Base-by-base conservation (phyloP, 2,113 vertebrate species). In the Apaloderma vittatum region DNA sequence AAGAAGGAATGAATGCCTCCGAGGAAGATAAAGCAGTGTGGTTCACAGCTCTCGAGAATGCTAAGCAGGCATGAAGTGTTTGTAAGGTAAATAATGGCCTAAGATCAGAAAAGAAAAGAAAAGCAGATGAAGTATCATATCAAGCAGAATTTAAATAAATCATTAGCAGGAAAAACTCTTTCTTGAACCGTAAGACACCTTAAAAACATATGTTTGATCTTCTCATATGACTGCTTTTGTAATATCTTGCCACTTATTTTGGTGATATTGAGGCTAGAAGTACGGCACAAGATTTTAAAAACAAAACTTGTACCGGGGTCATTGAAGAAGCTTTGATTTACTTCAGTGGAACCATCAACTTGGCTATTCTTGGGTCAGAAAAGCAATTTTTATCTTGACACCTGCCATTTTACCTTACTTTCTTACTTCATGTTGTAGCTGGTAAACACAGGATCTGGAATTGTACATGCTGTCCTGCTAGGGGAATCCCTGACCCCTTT, bases 81-180 rank as follows among this genome's bases (percentile, higher is more conserved):
- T 94, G 76, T 68, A 70, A 91, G 73, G 73, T 95, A 96, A 97
- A 94, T 94, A 97, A 94, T 82, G 61, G 24, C 43, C 57, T 43
- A 61, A 77, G 88, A 92, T 94, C 43, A 94, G 77, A 93, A 94
- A 73, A 72, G 12, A 51, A 96, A 94, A 91, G 52, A 86, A 91
- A 93, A 91, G 26, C 32, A 58, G 70, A 85, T 75, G 57, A 93
- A 91, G 29, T 49, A 76, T 52, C 81, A 61, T 87, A 94, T 92
- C 86, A 95, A 89, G 81, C 30, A 77, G 68, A 91, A 92, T 91
- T 91, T 93, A 78, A 95, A 85, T 66, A 92, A 76, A 94, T 91
- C 45, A 40, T 92, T 81, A 91, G 13, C 23, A 84, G 36, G n/a
- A 86, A 92, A 86, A 68, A 9, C 27, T 76, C 29, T 82, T 93